Evolutionary conservation across 2,888 invertebrate species (phyloP).

Genomic region (Branchellion lobata): DNA sequence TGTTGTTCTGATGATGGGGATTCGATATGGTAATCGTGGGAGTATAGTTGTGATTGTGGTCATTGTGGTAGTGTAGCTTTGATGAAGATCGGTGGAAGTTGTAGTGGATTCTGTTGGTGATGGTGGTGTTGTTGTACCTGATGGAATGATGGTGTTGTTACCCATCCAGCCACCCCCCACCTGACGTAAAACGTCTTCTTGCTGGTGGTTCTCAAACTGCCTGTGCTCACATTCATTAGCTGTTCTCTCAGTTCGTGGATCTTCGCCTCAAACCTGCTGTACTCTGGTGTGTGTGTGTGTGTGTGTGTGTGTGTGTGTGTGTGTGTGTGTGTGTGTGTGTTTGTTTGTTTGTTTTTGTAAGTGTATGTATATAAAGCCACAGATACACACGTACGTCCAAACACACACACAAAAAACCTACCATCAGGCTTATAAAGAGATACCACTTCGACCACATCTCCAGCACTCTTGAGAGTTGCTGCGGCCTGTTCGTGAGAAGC

Average conservation of each 20-base stretch:
- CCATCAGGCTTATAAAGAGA: constrained; percentile 90
- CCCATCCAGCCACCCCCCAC: constrained; percentile 65
- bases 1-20: too few species aligned
- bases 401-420: constrained; percentile 50
- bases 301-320: background rate
- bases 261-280: constrained; percentile 95
- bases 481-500: constrained; percentile 98
- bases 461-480: constrained; percentile 74
- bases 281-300: too few species aligned
- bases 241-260: constrained; percentile 96
- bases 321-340: too few species aligned
- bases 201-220: constrained; percentile 90
- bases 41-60: too few species aligned
- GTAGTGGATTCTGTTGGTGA: too few species aligned
- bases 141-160: too few species aligned
- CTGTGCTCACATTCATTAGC: constrained; percentile 66
- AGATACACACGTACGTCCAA: background rate
- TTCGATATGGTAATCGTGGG: too few species aligned
- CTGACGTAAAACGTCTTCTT: constrained; percentile 92
- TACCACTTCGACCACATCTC: constrained; percentile 86
- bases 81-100: too few species aligned
- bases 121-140: too few species aligned
- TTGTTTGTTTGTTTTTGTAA: too few species aligned
- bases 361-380: background rate
- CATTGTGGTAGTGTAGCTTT: too few species aligned